Evolutionary conservation across 2,113 vertebrate species (phyloP), one percentile per base, ranked within the genome.

Genomic region (Crotophaga sulcirostris): DNA sequence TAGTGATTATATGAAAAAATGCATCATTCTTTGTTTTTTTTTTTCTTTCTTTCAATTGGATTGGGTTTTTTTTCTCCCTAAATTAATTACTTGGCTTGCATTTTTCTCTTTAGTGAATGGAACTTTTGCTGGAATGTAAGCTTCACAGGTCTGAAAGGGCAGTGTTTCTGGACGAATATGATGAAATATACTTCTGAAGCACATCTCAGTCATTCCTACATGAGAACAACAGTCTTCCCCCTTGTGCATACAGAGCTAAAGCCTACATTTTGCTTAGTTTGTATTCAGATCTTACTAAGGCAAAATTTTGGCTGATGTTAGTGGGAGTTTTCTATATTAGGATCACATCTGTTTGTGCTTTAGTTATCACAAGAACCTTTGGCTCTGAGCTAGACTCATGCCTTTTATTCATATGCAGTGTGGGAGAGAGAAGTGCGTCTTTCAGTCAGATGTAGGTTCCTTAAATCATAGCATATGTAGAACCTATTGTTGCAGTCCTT

Each of bases 1-100:
- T 88, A 64, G 47, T 81, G 56, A 92, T 92, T 97, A 87, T 66
- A 87, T 80, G 73, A 89, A 95, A 91, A 92, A 95, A 96, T 85
- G 42, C 51, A 68, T 76, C 18, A 26, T 93, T 92, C 33, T 40
- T 74, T 7, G 9, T 21, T 1, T 0, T 3, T 62, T 44, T 81
- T 58, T 72, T n/a, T 31, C 40, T 62, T 21, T n/a, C 8, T 45
- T 89, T 24, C 21, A 49, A 24, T 49, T 49, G 47, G 23, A 20
- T 49, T 49, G 23, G 21, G 21, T 29, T 66, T 70, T 44, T n/a
- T 9, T 0, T 0, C 1, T n/a, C 12, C 12, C 14, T 11, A 62
- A 67, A 70, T 69, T 7, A 66, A 64, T 84, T 82, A 68, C 28
- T 79, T 85, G 52, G 24, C 10, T 95, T n/a, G 10, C 59, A 33